Evolutionary conservation across 53 echinoderm and acorn worm species (phyloP), one percentile per base, ranked within the genome.

Genomic region (Echinarachnius parma): DNA sequence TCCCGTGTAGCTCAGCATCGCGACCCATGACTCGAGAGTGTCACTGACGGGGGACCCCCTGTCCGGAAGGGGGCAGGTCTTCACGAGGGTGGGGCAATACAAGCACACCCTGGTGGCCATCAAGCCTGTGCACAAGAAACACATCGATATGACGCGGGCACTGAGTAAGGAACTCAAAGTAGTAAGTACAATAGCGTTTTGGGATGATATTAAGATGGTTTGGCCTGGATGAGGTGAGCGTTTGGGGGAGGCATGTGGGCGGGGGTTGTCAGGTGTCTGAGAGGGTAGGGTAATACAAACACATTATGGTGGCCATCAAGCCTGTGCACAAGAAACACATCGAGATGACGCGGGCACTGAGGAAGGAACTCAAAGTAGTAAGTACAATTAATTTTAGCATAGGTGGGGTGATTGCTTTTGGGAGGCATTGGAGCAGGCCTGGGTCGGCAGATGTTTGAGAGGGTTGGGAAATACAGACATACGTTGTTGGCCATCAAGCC

Each of bases 361-460:
- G 91, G 21, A 80, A 80, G 71, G 98, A 91, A 83, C 85, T 96
- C 7, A 98, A 98, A 85, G 61, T 80, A 56, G 92, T 92, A 64
- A 80, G 92, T 92, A 46, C 24, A 26, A 13, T 9, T n/a, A n/a
- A n/a, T n/a, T n/a, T n/a, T n/a, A n/a, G n/a, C n/a, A n/a, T n/a
- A n/a, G n/a, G n/a, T n/a, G n/a, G n/a, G n/a, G n/a, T n/a, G n/a
- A n/a, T n/a, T n/a, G n/a, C n/a, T n/a, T n/a, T n/a, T n/a, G n/a
- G n/a, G n/a, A n/a, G n/a, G n/a, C n/a, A n/a, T n/a, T n/a, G n/a
- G n/a, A n/a, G n/a, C n/a, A 59, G n/a, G n/a, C n/a, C n/a, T 76
- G 64, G 66, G 79, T 34, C 81, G 81, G 28, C 98, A 98, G 34
- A 53, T 85, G 4, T 98, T 85, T 47, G 88, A 83, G 4, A 68